phyloP scores from a whole-genome alignment of 2,797 vertebrate species.

The Botia kubotai region DNA sequence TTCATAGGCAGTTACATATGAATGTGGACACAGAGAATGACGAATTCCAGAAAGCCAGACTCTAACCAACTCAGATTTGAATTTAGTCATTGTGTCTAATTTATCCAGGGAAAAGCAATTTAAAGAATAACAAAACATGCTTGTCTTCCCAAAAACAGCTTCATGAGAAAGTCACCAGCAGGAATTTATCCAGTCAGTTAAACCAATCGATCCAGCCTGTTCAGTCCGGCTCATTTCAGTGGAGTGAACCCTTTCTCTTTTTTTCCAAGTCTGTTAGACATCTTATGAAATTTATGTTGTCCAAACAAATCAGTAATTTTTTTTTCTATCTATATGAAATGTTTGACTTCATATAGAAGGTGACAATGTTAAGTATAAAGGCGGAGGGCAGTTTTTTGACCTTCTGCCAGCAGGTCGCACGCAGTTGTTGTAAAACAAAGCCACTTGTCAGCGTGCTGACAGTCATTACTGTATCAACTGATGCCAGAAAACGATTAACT shows the following conservation, averaged over 20 bases:
- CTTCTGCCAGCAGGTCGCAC: neutral
- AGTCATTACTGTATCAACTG: neutral
- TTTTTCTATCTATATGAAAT: neutral
- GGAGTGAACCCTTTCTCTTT: neutral
- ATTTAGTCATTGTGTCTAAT: slow-evolving; percentile 32
- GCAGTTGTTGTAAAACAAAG: neutral
- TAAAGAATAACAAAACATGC: slow-evolving; percentile 42
- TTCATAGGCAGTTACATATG: neutral
- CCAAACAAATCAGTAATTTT: neutral
- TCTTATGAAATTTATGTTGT: neutral
- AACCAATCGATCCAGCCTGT: neutral
- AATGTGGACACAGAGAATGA: neutral
- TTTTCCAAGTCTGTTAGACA: neutral
- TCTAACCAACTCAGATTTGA: slow-evolving; percentile 17
- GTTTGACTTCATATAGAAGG: neutral
- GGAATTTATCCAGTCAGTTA: slow-evolving; percentile 46
- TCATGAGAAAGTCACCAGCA: neutral
- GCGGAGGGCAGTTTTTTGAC: neutral
- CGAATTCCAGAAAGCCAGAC: slow-evolving; percentile 10
- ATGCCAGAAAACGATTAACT: neutral
- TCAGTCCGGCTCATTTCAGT: neutral
- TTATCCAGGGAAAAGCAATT: slow-evolving; percentile 46
- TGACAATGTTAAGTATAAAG: neutral
- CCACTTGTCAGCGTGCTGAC: neutral
- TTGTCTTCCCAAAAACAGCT: slow-evolving; percentile 50